Evolutionary conservation across 2,888 invertebrate species (phyloP).

Genomic region (Vanessa cardui): DNA sequence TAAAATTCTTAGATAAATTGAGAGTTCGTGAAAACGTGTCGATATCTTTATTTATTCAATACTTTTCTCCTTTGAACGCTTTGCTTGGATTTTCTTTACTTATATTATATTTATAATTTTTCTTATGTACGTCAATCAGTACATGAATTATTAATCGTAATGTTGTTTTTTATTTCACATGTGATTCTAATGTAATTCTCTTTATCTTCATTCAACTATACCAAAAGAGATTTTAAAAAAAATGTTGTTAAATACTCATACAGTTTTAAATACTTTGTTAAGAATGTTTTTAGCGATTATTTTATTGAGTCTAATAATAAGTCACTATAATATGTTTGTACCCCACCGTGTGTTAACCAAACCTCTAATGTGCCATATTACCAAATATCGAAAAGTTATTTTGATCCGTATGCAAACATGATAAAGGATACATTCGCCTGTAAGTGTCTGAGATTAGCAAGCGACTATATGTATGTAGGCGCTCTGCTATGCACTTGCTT

Average conservation of each 20-base stretch:
- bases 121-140: background rate
- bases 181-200: too few species aligned
- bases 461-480: slow-evolving; percentile 42
- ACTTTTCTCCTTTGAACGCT: slow-evolving; percentile 70
- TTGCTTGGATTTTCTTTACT: slow-evolving; percentile 44
- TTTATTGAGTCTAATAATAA: slow-evolving; percentile 11
- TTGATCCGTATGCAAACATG: background rate
- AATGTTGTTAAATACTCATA: too few species aligned
- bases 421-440: slow-evolving; percentile 9
- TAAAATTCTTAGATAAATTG: slow-evolving; percentile 78
- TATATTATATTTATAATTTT: slow-evolving; percentile 71
- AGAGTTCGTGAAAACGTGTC: slow-evolving; percentile 78
- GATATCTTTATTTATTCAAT: slow-evolving; percentile 80
- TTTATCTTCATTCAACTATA: too few species aligned
- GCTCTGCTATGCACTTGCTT: slow-evolving; percentile 38
- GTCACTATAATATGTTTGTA: slow-evolving; percentile 20
- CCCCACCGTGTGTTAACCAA: slow-evolving; percentile 18
- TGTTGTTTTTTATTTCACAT: too few species aligned
- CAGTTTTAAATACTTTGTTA: background rate
- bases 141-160: too few species aligned
- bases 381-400: background rate
- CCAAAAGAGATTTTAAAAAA: too few species aligned
- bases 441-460: slow-evolving; percentile 27
- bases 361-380: slow-evolving; percentile 18
- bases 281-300: background rate